Evolutionary conservation across 30 jellyfish, hydroid and myxozoan genomes (phyloP).

Genomic region (Aurelia sp.): DNA sequence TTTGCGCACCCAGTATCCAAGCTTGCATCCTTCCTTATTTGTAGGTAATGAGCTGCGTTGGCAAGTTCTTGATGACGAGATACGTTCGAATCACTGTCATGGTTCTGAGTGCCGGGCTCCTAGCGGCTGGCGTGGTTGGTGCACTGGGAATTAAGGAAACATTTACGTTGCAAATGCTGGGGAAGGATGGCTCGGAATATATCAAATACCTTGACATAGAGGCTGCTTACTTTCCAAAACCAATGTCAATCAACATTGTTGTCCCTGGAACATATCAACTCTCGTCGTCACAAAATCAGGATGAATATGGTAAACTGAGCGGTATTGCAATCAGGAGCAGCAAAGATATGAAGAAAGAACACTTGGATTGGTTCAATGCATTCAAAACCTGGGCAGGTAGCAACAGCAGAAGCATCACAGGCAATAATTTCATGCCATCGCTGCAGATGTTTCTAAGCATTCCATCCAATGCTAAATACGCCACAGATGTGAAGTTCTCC

Average conservation of each 20-base stretch:
- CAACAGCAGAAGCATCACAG: conserved; percentile 1
- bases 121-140: conserved; percentile 71
- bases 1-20: too few species aligned
- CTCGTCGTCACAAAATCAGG: conserved; percentile 5
- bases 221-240: conserved; percentile 30
- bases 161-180: conserved; percentile 63
- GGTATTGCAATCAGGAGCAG: conserved; percentile 17
- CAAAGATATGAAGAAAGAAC: conserved; percentile 3
- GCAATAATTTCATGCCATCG: conserved; percentile 8
- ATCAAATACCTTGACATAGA: conserved; percentile 49
- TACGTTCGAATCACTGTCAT: conserved; percentile 48
- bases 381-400: conserved; percentile 37
- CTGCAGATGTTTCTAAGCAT: conserved; percentile 25
- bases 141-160: conserved; percentile 56
- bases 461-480: conserved; percentile 9
- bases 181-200: conserved; percentile 77
- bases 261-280: conserved; percentile 47
- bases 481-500: conserved; percentile 3
- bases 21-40: neutral
- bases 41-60: conserved; percentile 34
- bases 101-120: conserved; percentile 36
- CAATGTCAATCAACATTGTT: conserved; percentile 33
- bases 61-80: conserved; percentile 21
- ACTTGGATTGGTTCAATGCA: conserved; percentile 44
- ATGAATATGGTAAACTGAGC: conserved; percentile 14